Evolutionary conservation across 2,113 vertebrate genomes (phyloP), one percentile per base, ranked within the genome.

Genomic region (Microtus montanus): DNA sequence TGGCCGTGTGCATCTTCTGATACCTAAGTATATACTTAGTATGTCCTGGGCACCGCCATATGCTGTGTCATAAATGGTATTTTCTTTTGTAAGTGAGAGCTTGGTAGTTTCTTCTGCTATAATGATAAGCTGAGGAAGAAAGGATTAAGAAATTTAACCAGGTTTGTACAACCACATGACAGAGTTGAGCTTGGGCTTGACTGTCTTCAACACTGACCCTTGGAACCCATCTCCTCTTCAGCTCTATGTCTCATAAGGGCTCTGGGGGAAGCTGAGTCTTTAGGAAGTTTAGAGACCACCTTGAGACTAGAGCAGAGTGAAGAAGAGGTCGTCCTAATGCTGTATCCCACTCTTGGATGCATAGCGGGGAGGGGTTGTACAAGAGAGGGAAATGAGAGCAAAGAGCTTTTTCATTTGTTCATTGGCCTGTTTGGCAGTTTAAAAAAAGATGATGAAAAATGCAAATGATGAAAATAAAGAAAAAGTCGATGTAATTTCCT

Each of bases 191-290:
- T 85, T 92, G 82, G 78, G 26, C 88, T 44, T 78, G 73, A n/a
- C 24, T 26, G 38, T 58, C 20, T 8, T 26, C 13, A 41, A n/a
- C 4, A 54, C 80, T 22, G 22, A 33, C 61, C 33, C 2, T 35
- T 30, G 49, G 63, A 88, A 93, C 54, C 44, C 28, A 12, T 26
- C 44, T 54, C 73, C 24, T 54, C 38, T 30, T 80, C 26, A 52
- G 38, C 24, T 17, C 68, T 35, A 7, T 9, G 3, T 8, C 75
- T 2, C 33, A 11, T 28, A 30, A 47, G 19, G 22, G 38, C 41
- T 83, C 94, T 63, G 28, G n/a, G 70, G 47, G 41, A 80, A 80
- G 91, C n/a, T 52, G 33, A 33, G 19, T 88, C 82, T 93, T 92
- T 33, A 54, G 35, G 47, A 95, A 54, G 33, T 74, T 94, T 74